Evolutionary conservation across 2,113 vertebrate species (phyloP).

Genomic region (Himantopus leucocephalus): DNA sequence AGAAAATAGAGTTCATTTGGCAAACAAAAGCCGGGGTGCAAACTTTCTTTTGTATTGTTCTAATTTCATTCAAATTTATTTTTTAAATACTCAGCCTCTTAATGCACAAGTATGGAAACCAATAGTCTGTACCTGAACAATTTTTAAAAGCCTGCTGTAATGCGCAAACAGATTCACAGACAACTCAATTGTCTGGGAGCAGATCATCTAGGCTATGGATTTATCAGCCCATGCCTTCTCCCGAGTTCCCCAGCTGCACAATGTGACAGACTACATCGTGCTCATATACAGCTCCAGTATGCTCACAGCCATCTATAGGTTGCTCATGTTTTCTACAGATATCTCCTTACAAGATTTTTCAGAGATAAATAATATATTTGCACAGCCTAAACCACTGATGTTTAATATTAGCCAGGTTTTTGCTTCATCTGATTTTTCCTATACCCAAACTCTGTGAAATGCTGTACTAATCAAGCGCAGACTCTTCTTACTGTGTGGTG

Average conservation of each 20-base stretch:
- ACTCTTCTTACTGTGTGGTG: background rate
- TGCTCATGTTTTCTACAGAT: background rate
- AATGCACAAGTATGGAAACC: accelerated
- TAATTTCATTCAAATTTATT: background rate
- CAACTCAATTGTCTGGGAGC: background rate
- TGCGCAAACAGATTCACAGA: background rate
- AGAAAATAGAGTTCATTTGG: background rate
- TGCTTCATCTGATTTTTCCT: background rate
- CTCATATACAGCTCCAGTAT: background rate
- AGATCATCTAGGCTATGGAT: background rate
- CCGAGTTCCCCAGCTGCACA: background rate
- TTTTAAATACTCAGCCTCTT: background rate
- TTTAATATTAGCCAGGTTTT: background rate
- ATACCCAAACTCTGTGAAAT: background rate
- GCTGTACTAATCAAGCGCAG: background rate
- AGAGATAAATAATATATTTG: background rate
- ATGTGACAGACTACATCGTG: background rate
- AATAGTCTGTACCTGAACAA: background rate
- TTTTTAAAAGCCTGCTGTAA: background rate
- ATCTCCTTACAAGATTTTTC: background rate
- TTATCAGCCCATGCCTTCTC: background rate
- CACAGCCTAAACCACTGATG: background rate
- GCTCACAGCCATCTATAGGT: background rate
- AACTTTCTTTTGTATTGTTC: background rate
- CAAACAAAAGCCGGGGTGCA: background rate